phyloP scores from a whole-genome alignment of 2,888 invertebrate species.

The Xiphydria camelus region DNA sequence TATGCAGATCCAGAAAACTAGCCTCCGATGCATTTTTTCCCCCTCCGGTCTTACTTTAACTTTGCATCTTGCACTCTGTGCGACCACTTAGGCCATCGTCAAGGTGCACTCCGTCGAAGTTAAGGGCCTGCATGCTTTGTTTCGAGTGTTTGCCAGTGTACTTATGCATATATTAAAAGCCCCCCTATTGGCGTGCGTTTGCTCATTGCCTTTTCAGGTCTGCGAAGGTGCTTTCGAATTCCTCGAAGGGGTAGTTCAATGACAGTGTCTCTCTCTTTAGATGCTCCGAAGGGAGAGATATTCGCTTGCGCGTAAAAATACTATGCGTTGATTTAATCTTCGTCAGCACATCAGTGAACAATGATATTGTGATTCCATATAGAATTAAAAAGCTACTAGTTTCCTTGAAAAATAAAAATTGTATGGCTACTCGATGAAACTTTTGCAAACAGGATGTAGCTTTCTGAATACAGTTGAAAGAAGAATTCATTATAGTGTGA shows the following conservation, averaged over 20 bases:
- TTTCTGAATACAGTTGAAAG: no score
- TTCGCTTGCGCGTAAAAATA: no score
- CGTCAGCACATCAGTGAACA: no score
- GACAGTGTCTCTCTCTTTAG: slow-evolving; percentile 1
- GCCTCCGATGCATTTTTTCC: slow-evolving; percentile 46
- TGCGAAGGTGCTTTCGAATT: slow-evolving; percentile 29
- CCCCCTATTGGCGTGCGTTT: slow-evolving; percentile 34
- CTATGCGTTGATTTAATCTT: no score
- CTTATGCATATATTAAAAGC: slow-evolving; percentile 51
- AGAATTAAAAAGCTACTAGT: no score
- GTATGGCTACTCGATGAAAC: no score
- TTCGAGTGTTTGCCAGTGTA: slow-evolving; percentile 50
- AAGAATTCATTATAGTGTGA: no score
- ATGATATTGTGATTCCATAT: no score
- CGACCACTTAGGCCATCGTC: slow-evolving; percentile 21
- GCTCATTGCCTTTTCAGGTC: slow-evolving; percentile 36
- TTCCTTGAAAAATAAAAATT: no score
- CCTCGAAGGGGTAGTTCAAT: slow-evolving; percentile 20
- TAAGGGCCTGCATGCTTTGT: slow-evolving; percentile 43
- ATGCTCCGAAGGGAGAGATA: background rate
- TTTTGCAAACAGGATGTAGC: no score
- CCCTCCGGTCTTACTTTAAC: slow-evolving; percentile 37
- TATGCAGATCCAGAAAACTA: slow-evolving; percentile 44
- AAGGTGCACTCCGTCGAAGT: slow-evolving; percentile 30
- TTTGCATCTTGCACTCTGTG: slow-evolving; percentile 31